Evolutionary conservation across 2,888 invertebrate genomes (phyloP).

Genomic region (Eupithecia dodoneata): DNA sequence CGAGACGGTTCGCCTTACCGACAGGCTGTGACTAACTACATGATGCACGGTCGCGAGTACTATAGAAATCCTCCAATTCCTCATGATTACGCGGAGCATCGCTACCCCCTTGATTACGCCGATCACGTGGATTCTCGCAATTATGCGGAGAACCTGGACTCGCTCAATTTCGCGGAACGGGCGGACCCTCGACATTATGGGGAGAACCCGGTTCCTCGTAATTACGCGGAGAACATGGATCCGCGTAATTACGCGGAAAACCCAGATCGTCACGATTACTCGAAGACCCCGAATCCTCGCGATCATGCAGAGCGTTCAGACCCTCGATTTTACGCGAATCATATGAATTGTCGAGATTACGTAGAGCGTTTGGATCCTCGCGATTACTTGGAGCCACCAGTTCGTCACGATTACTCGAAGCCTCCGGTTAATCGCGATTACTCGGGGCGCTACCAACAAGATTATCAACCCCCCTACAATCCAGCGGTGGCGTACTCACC

Average conservation of each 20-base stretch:
- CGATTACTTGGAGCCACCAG: not conserved
- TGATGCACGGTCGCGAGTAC: conserved; percentile 67
- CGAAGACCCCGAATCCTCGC: not conserved
- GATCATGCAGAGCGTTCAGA: not conserved
- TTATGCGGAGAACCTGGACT: not conserved
- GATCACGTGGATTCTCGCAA: not conserved
- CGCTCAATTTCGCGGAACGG: not conserved
- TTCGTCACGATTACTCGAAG: not conserved
- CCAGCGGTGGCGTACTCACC: conserved; percentile 23
- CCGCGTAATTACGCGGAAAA: not conserved
- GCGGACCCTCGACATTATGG: not conserved
- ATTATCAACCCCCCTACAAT: conserved; percentile 41
- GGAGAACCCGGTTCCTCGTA: not conserved
- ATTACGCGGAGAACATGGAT: not conserved
- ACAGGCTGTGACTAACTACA: conserved; percentile 67
- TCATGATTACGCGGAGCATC: conserved; percentile 36
- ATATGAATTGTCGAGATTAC: not conserved
- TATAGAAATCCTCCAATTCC: conserved; percentile 56
- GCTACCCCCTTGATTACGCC: conserved; percentile 25
- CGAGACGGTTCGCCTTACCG: conserved; percentile 63
- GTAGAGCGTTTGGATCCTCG: not conserved
- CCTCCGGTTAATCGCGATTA: not conserved
- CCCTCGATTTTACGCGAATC: not conserved
- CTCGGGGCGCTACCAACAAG: conserved; percentile 13
- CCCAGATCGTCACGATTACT: not conserved